phyloP scores from a whole-genome alignment of 2,888 invertebrate species.

The Agrenia bidenticulata region DNA sequence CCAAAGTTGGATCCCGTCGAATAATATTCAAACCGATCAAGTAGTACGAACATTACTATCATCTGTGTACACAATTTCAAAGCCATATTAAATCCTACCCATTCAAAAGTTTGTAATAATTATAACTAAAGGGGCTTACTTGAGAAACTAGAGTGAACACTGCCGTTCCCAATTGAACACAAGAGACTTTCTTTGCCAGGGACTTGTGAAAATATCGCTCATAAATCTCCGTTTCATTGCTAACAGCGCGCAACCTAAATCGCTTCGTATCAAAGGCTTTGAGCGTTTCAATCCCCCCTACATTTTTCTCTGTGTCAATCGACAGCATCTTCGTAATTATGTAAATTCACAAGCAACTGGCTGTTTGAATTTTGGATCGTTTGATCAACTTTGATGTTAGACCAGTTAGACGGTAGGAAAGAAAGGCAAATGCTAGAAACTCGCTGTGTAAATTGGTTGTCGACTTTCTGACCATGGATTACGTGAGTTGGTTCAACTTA shows the following conservation, averaged over 20 bases:
- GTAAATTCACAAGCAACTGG: not conserved
- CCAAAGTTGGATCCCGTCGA: conserved; percentile 3
- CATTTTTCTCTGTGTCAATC: not conserved
- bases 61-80: conserved; percentile 11
- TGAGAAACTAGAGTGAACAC: conserved; percentile 24
- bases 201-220: conserved; percentile 27
- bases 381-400: no score
- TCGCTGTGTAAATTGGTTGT: no score
- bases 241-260: conserved; percentile 37
- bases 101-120: not conserved
- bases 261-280: conserved; percentile 34
- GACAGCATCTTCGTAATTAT: not conserved
- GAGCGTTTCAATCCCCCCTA: conserved; percentile 1
- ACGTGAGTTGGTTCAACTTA: no score
- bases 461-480: no score
- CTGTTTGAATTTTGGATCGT: no score
- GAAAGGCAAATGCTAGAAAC: no score
- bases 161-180: conserved; percentile 29
- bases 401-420: no score
- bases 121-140: conserved; percentile 12
- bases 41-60: conserved; percentile 24
- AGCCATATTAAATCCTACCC: no score
- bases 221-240: conserved; percentile 33
- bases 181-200: conserved; percentile 24
- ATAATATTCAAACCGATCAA: conserved; percentile 13